A percentile compares a stretch with the other conserved stretches of the same genome.
These are phyloP conservation scores for Bubo bubo DNA, from an alignment of 2,113 vertebrate species.

Conservation along the genomic window DNA sequence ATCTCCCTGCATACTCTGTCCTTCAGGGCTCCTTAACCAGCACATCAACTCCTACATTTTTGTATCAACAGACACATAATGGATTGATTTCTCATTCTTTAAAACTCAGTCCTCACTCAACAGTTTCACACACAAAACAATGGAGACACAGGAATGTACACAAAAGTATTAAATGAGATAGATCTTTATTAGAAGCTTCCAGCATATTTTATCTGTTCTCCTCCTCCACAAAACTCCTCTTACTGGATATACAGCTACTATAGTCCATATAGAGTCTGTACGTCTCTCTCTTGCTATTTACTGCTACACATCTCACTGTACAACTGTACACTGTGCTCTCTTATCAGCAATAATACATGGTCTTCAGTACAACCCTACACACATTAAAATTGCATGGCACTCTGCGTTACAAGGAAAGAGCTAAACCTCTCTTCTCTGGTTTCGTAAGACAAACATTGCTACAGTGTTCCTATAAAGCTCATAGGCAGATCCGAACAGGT, in stretches of 20 bases:
- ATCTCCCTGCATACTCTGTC: neutral
- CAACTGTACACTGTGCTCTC: neutral
- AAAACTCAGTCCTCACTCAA: neutral
- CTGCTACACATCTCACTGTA: neutral
- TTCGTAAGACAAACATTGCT: neutral
- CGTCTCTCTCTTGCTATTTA: neutral
- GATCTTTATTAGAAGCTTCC: conserved; percentile 57
- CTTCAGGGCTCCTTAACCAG: neutral
- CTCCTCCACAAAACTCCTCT: neutral
- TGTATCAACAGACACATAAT: neutral
- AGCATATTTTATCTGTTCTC: neutral
- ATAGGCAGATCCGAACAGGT: neutral
- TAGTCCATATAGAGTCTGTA: neutral
- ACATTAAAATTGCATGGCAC: neutral
- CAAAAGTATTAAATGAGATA: neutral
- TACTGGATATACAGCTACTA: neutral
- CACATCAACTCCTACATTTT: neutral
- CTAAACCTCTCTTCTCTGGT: neutral
- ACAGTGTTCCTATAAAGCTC: neutral
- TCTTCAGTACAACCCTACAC: neutral
- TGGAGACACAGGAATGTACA: neutral
- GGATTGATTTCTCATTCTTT: neutral
- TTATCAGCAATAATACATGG: neutral
- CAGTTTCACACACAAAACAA: neutral
- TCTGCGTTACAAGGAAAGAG: neutral